A percentile compares a stretch with the other conserved stretches of the same genome.
Conservation (phyloP, 2,888 invertebrate genomes). For the Eristalinus aeneus region DNA sequence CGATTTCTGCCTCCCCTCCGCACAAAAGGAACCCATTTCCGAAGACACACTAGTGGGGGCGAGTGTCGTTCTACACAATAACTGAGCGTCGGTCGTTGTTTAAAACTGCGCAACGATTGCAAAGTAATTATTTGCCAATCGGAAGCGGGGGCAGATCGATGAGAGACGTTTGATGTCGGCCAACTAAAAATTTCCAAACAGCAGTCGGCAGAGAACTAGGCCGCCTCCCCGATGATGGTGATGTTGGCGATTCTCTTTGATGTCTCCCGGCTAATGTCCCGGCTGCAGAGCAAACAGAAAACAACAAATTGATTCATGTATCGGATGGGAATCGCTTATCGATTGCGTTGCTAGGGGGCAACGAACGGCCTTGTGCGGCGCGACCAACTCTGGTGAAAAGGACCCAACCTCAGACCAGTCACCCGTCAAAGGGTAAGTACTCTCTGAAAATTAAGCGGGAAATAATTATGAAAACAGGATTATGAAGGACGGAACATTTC, state of each 20-base stretch:
- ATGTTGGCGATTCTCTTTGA: conserved; percentile 35
- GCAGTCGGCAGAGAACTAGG: conserved; percentile 40
- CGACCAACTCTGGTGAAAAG: too few species aligned
- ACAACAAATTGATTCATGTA: conserved; percentile 54
- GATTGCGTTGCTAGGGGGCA: conserved; percentile 8
- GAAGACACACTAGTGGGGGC: background rate
- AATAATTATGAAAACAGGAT: conserved; percentile 60
- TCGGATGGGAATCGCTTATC: conserved; percentile 54
- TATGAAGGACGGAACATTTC: conserved; percentile 42
- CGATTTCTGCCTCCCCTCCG: conserved; percentile 48
- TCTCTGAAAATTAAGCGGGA: background rate
- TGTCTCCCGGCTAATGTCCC: conserved; percentile 1
- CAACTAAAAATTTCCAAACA: conserved; percentile 24
- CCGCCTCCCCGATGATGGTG: background rate
- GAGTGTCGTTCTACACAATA: background rate
- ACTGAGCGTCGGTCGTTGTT: conserved; percentile 9
- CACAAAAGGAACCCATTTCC: conserved; percentile 11
- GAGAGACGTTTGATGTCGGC: conserved; percentile 60
- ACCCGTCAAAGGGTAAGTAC: background rate
- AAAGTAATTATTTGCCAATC: conserved; percentile 72
- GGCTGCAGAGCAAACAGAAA: conserved; percentile 1
- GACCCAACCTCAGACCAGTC: background rate
- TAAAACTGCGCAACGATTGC: conserved; percentile 67
- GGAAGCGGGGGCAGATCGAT: conserved; percentile 49
- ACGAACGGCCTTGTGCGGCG: background rate